A percentile compares a stretch with the other conserved stretches of the same genome.
Conservation (phyloP, 2,797 vertebrate genomes). For the Anomalospiza imberbis region DNA sequence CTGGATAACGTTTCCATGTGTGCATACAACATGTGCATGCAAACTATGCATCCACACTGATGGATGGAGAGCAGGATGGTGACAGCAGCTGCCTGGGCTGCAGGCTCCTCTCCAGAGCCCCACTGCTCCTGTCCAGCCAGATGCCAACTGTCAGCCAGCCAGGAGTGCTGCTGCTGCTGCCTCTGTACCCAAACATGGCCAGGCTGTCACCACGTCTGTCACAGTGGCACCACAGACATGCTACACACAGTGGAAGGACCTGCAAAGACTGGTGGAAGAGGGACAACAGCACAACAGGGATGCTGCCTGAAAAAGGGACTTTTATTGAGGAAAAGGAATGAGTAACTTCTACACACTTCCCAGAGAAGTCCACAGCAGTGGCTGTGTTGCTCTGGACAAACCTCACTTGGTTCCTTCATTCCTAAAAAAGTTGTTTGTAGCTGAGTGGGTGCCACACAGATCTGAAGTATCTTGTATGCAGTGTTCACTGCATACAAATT, state of each 20-base stretch:
- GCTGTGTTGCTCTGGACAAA: background rate
- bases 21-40: conserved; percentile 29
- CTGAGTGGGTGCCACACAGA: background rate
- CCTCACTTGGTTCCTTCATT: background rate
- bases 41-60: background rate
- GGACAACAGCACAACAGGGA: background rate
- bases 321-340: background rate
- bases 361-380: background rate
- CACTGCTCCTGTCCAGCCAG: conserved; percentile 26
- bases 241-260: background rate
- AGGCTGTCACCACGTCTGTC: background rate
- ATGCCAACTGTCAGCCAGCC: conserved; percentile 48
- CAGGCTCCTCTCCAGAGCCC: background rate
- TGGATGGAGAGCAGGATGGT: background rate
- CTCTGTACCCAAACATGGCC: conserved; percentile 58
- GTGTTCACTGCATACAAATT: background rate
- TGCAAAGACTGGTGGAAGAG: background rate
- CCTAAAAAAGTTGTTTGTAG: background rate
- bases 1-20: conserved; percentile 44
- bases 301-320: background rate
- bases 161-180: conserved; percentile 8
- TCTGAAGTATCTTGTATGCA: background rate
- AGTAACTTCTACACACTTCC: background rate
- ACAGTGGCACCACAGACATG: background rate
- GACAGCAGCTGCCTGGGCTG: conserved; percentile 28